Percentiles rank a stretch among this genome's conserved stretches.
Evolutionary conservation across 2,113 vertebrate genomes (phyloP).

Genomic region (Neolamprologus toae): DNA sequence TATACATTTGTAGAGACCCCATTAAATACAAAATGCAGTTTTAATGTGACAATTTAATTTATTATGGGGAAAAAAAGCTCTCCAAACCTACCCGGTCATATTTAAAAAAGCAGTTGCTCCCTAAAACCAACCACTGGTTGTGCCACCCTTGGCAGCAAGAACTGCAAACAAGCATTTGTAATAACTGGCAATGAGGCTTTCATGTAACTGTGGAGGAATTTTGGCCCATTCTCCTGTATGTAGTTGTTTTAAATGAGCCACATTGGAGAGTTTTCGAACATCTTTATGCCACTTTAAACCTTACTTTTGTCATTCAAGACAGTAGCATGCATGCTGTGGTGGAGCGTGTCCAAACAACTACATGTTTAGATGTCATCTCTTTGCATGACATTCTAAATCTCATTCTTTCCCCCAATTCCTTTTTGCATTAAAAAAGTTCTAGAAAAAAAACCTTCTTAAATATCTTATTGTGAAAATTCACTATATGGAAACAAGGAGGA

Average conservation of each 20-base stretch:
- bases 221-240: background rate
- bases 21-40: background rate
- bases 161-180: background rate
- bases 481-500: background rate
- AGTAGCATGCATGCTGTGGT: background rate
- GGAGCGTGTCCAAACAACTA: background rate
- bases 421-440: background rate
- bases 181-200: background rate
- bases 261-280: background rate
- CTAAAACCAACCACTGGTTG: background rate
- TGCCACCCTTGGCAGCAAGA: background rate
- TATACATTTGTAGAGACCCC: background rate
- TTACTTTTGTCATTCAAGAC: background rate
- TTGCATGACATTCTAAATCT: background rate
- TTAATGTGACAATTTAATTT: background rate
- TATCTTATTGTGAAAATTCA: background rate
- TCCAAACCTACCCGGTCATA: rapidly evolving
- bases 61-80: background rate
- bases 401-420: background rate
- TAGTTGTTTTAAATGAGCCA: background rate
- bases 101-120: background rate
- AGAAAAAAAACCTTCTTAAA: background rate
- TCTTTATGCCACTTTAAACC: background rate
- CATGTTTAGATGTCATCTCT: background rate
- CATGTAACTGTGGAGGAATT: background rate